Evolutionary conservation across 2,113 vertebrate species (phyloP).

Genomic region (Callipepla californica): DNA sequence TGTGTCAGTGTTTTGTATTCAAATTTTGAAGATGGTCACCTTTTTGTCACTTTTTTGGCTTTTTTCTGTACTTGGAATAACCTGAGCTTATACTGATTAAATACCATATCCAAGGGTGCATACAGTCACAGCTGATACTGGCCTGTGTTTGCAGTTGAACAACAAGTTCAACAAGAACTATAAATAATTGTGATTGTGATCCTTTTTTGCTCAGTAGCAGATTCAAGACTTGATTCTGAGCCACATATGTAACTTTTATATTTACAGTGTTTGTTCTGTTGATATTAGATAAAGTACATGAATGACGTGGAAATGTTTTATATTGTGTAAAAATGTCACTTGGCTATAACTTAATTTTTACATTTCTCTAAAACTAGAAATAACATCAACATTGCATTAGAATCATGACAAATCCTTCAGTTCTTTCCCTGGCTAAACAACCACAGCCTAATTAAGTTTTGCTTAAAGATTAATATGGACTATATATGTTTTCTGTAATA

Average conservation of each 20-base stretch:
- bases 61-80: not conserved
- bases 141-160: not conserved
- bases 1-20: not conserved
- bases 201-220: not conserved
- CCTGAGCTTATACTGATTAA: not conserved
- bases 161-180: not conserved
- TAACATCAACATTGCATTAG: not conserved
- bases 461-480: conserved; percentile 11
- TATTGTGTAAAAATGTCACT: not conserved
- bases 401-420: not conserved
- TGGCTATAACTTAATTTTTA: not conserved
- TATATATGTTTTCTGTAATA: not conserved
- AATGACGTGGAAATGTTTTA: not conserved
- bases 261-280: not conserved
- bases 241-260: not conserved
- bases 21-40: not conserved
- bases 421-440: conserved; percentile 1
- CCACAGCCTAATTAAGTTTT: conserved; percentile 9
- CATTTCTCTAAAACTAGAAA: not conserved
- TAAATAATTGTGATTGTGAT: not conserved
- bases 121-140: not conserved
- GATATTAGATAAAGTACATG: not conserved
- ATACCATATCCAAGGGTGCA: not conserved
- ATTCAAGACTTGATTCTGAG: not conserved
- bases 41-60: not conserved